These are phyloP conservation scores for Pangasianodon gigas DNA, from an alignment of 2,113 vertebrate species.

Conservation along the genomic window DNA sequence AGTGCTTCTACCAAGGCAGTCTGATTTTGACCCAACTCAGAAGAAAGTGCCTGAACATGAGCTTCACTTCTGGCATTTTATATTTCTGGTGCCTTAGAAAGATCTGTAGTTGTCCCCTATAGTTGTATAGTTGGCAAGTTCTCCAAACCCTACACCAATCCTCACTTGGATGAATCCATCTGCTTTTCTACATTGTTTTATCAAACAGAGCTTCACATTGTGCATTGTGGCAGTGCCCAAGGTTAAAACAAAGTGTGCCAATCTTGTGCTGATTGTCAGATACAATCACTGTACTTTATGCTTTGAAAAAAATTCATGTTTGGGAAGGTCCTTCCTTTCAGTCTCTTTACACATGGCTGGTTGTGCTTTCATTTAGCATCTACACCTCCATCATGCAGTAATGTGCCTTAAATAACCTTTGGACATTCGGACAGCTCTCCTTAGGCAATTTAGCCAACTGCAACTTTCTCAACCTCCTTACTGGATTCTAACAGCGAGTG, in stretches of 20 bases:
- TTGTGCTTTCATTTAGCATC: conserved; percentile 27
- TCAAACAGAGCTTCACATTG: conserved; percentile 11
- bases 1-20: no score
- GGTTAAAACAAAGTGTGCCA: conserved; percentile 13
- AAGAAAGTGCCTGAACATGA: not conserved
- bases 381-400: not conserved
- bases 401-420: not conserved
- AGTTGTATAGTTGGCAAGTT: not conserved
- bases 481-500: not conserved
- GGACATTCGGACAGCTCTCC: not conserved
- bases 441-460: not conserved
- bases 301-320: not conserved
- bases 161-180: conserved; percentile 2
- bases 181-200: conserved; percentile 6
- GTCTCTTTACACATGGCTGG: not conserved
- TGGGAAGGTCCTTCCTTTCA: not conserved
- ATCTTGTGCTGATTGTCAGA: conserved; percentile 41
- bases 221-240: conserved; percentile 2
- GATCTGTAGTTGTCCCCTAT: not conserved
- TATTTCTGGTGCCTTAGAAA: not conserved
- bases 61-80: not conserved
- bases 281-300: conserved; percentile 15
- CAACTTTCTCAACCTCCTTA: not conserved
- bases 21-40: not conserved
- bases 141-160: not conserved